Conservation (phyloP, 2,888 invertebrate species). For the Atrina japonica region DNA sequence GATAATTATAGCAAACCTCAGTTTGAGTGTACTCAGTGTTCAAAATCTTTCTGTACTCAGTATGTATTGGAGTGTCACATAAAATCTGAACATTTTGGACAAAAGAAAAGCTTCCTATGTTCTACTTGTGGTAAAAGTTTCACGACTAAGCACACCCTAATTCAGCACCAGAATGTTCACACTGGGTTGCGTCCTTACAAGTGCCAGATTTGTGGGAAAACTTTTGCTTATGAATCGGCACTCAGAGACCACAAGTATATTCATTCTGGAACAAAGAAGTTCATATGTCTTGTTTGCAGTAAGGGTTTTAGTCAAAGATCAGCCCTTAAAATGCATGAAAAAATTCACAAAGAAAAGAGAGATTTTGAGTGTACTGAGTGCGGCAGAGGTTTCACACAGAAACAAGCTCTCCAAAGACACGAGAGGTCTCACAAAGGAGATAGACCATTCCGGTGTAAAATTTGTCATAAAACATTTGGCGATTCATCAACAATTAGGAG, state of each 20-base stretch:
- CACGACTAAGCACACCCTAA: constrained; percentile 69
- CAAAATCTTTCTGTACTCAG: constrained; percentile 60
- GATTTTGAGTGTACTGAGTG: constrained; percentile 78
- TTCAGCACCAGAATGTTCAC: constrained; percentile 69
- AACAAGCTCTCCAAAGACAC: constrained; percentile 81
- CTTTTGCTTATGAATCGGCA: constrained; percentile 70
- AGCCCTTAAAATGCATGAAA: constrained; percentile 79
- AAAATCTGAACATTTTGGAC: constrained; percentile 63
- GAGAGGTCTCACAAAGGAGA: constrained; percentile 80
- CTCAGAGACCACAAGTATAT: constrained; percentile 74
- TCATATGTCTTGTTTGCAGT: constrained; percentile 77
- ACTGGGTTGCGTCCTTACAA: constrained; percentile 66
- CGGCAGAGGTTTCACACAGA: constrained; percentile 81
- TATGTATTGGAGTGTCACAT: constrained; percentile 62
- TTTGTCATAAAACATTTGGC: constrained; percentile 78
- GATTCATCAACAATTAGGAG: constrained; percentile 68
- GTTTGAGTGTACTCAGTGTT: constrained; percentile 62
- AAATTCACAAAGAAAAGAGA: constrained; percentile 79
- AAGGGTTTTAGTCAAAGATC: constrained; percentile 79
- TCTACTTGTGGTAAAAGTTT: constrained; percentile 73
- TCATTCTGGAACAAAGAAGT: constrained; percentile 76
- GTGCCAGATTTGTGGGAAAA: constrained; percentile 70
- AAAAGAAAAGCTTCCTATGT: constrained; percentile 66
- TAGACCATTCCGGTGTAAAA: constrained; percentile 79
- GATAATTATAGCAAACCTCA: constrained; percentile 53